phyloP scores from a whole-genome alignment of 2,113 vertebrate species.

The Lepisosteus oculatus region DNA sequence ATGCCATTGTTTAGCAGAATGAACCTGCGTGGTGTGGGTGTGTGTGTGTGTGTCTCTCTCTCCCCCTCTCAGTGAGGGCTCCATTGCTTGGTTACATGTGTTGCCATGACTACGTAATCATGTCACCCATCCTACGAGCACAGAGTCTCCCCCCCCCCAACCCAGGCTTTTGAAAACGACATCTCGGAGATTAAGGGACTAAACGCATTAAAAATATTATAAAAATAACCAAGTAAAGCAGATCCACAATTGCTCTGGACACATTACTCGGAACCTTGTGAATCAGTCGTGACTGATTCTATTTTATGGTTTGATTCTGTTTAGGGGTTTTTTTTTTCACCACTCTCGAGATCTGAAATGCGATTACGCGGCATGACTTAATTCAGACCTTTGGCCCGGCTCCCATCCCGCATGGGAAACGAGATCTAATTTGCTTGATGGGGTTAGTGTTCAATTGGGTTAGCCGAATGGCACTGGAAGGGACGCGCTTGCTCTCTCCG shows the following conservation, averaged over 20 bases:
- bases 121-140: constrained; percentile 31
- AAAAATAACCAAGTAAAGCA: background rate
- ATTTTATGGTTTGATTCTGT: constrained; percentile 18
- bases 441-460: constrained; percentile 28
- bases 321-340: constrained; percentile 10
- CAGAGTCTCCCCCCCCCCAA: constrained; percentile 5
- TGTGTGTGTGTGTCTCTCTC: background rate
- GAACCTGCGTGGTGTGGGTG: background rate
- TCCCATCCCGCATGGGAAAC: constrained; percentile 12
- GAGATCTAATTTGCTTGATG: constrained; percentile 30
- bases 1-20: background rate
- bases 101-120: constrained; percentile 52
- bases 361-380: constrained; percentile 10
- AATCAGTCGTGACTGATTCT: constrained; percentile 8
- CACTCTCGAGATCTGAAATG: constrained; percentile 25
- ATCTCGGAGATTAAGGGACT: constrained; percentile 22
- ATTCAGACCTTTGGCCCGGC: constrained; percentile 6
- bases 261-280: too few relatives aligned
- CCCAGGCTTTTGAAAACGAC: constrained; percentile 17
- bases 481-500: background rate
- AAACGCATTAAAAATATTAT: constrained; percentile 9
- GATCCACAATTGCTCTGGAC: too few relatives aligned
- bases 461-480: constrained; percentile 20
- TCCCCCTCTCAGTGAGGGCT: constrained; percentile 38
- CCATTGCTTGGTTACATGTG: constrained; percentile 46